A percentile compares a stretch with the other conserved stretches of the same genome.
Evolutionary conservation across 2,113 vertebrate species (phyloP).

Genomic region (Pandion haliaetus): DNA sequence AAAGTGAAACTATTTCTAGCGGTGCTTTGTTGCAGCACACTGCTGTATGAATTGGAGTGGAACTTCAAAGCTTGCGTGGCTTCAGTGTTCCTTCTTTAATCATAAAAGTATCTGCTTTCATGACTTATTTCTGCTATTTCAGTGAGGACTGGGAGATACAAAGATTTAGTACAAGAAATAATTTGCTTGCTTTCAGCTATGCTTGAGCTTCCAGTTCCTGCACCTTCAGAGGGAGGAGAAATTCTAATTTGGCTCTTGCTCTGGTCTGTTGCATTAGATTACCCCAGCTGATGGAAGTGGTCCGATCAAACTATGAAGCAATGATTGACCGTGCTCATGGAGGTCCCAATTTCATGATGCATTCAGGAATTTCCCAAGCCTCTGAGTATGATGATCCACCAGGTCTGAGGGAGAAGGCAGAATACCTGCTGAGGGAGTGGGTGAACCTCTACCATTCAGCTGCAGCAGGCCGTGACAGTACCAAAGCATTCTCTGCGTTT

Average conservation of each 20-base stretch:
- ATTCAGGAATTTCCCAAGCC: conserved; percentile 98
- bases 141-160: background rate
- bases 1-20: background rate
- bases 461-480: conserved; percentile 96
- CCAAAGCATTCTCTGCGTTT: conserved; percentile 99
- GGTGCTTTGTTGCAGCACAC: background rate
- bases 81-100: background rate
- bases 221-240: conserved; percentile 28
- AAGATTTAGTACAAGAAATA: background rate
- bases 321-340: conserved; percentile 98
- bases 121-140: background rate
- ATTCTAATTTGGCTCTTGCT: conserved; percentile 21
- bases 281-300: conserved; percentile 97
- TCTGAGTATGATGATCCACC: conserved; percentile 98
- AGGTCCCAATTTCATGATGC: conserved; percentile 99
- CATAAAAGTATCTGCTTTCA: background rate
- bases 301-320: conserved; percentile 97
- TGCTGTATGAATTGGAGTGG: background rate
- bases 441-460: conserved; percentile 99
- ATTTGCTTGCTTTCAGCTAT: background rate
- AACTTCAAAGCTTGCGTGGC: background rate
- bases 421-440: conserved; percentile 97
- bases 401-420: conserved; percentile 95
- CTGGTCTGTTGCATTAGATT: conserved; percentile 77
- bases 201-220: background rate